Conservation (phyloP, 1,140 invertebrate species). For the Cheumatopsyche charites region DNA sequence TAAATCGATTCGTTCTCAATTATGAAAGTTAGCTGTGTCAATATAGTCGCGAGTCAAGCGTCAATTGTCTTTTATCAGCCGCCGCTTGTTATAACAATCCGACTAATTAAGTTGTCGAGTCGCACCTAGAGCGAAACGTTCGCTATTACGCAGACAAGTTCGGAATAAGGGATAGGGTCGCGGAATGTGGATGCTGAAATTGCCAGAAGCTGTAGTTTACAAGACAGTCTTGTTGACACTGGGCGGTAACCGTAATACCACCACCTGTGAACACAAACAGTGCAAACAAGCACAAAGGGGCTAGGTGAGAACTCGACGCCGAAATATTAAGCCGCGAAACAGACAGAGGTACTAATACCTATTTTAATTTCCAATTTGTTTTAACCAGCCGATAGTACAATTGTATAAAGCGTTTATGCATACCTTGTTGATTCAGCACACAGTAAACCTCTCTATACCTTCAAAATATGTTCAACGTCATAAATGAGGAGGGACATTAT, state of each 20-base stretch:
- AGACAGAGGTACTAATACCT: no score
- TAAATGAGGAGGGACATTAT: no score
- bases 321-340: no score
- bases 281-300: no score
- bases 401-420: no score
- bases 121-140: slow-evolving; percentile 4
- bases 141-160: slow-evolving; percentile 3
- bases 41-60: neutral
- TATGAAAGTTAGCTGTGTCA: neutral
- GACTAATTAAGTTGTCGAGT: slow-evolving; percentile 19
- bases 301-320: no score
- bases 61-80: slow-evolving; percentile 20
- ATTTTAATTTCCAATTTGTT: no score
- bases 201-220: slow-evolving; percentile 26
- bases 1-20: neutral
- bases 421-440: no score
- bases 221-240: slow-evolving; percentile 25
- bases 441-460: no score
- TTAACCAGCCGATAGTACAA: no score
- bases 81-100: slow-evolving; percentile 2
- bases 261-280: slow-evolving; percentile 2
- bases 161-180: neutral
- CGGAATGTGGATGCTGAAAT: slow-evolving; percentile 7
- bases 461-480: no score
- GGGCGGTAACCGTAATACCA: slow-evolving; percentile 8